Evolutionary conservation across 2,113 vertebrate species (phyloP).

Genomic region (Antennarius striatus): DNA sequence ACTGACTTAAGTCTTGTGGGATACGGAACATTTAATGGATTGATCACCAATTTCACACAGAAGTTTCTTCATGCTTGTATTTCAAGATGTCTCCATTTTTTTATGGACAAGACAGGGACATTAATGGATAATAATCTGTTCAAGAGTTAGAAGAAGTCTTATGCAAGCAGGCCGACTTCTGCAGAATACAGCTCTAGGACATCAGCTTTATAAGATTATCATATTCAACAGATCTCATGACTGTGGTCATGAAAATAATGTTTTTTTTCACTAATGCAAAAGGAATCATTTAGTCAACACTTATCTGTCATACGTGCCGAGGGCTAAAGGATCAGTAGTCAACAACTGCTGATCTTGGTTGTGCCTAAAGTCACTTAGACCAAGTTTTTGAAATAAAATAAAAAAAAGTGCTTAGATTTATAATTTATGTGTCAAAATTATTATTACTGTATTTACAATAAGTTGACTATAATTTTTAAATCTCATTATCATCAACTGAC

Average conservation of each 20-base stretch:
- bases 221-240: conserved; percentile 61
- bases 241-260: conserved; percentile 37
- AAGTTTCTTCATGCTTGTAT: conserved; percentile 44
- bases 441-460: too few relatives aligned
- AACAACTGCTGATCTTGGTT: too few relatives aligned
- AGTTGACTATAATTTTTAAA: too few relatives aligned
- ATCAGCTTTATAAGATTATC: conserved; percentile 50
- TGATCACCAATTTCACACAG: conserved; percentile 48
- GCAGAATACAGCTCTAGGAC: conserved; percentile 37
- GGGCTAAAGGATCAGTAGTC: background rate
- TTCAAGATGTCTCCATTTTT: conserved; percentile 36
- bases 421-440: too few relatives aligned
- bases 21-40: conserved; percentile 25
- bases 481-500: too few relatives aligned
- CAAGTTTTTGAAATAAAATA: background rate
- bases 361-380: background rate
- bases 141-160: conserved; percentile 55
- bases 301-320: conserved; percentile 14
- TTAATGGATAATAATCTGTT: conserved; percentile 62
- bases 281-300: conserved; percentile 37
- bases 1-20: conserved; percentile 13
- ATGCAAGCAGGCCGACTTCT: conserved; percentile 49
- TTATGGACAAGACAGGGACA: conserved; percentile 51
- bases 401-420: background rate
- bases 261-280: conserved; percentile 25